Base-by-base conservation (phyloP, 2,113 vertebrate genomes). In the Phalacrocorax carbo region DNA sequence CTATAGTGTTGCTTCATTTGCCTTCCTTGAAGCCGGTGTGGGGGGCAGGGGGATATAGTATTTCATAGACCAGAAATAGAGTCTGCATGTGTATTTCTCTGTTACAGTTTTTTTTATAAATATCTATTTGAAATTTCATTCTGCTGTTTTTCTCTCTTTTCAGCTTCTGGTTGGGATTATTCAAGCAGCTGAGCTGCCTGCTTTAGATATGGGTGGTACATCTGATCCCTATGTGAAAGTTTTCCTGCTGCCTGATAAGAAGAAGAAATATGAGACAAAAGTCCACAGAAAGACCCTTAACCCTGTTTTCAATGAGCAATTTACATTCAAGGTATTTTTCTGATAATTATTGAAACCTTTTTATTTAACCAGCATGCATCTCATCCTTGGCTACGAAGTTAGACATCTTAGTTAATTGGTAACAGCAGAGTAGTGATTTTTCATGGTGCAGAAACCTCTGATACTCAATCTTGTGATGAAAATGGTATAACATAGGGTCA, bases 261-360 rank as follows among this genome's bases (percentile, higher is more conserved):
- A 99, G 98, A 99, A 99, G 96, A 99, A 99, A 96, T 98, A 98
- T 38, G 98, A 99, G 94, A 99, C 98, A 51, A 99, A 99, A 96
- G 98, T 99, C 92, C 98, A 99, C 96, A 98, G 98, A 86, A 99
- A 99, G 95, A 99, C 98, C 18, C 98, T 99, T 95, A 99, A 99
- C 86, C 98, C 98, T 85, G 98, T 98, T 93, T 99, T 99, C 98
- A 99, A 99, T 77, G 98, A 99, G 73, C 98, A 98, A 88, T 98
- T 99, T 95, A 99, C 98, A 82, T 99, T 99, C 97, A 99, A 99
- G 98, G 98, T 99, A 98, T 65, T 95, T 91, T 93, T 90, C 86
- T 91, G 1, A 49, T 70, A 29, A 72, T 82, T 92, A 62, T 30
- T 75, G 29, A n/a, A 78, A 58, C 7, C 23, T 93, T n/a, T 83